Evolutionary conservation across 2,797 vertebrate genomes (phyloP), one percentile per base, ranked within the genome.

Genomic region (Pelochelys cantorii): DNA sequence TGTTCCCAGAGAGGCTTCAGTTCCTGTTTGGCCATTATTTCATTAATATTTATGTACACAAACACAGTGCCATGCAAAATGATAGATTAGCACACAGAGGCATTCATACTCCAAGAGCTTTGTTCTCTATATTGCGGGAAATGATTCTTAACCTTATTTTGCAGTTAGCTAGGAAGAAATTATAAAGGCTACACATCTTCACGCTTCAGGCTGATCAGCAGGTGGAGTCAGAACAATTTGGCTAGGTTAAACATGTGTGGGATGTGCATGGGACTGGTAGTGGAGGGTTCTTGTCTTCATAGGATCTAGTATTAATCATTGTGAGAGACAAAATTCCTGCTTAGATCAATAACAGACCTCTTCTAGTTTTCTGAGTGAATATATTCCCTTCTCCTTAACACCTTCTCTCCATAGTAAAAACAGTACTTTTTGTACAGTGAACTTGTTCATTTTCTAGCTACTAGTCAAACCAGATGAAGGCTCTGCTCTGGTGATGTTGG

Each of bases 21-120:
- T 98, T 98, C 97, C 97, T 95, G 95, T 88, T 96, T 95, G 92
- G 92, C 83, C 90, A 93, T 92, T 93, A 68, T 90, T 96, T 96
- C 87, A 85, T 92, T 88, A 94, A 42, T 22, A 88, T 93, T 65
- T 91, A 56, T 83, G 90, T 87, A 79, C 90, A 81, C 93, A 97
- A 87, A 90, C 93, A 91, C 79, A 79, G 15, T 48, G 81, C 68
- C 82, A 81, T 6, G 2, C 53, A 93, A 94, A 95, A 97, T 89
- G 97, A 93, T 88, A 60, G 95, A 4, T 86, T 77, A 83, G 65
- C 5, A 0, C 82, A 86, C 34, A 56, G 29, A 91, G 85, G 74
- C 52, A 23, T 31, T 89, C 10, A 10, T 83, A 71, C 86, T 5
- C 25, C 90, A 81, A 78, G 78, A 2, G 2, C 25, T 83, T 92